These are phyloP conservation scores for Melanargia galathea DNA, from an alignment of 2,888 invertebrate species.

Conservation along the genomic window DNA sequence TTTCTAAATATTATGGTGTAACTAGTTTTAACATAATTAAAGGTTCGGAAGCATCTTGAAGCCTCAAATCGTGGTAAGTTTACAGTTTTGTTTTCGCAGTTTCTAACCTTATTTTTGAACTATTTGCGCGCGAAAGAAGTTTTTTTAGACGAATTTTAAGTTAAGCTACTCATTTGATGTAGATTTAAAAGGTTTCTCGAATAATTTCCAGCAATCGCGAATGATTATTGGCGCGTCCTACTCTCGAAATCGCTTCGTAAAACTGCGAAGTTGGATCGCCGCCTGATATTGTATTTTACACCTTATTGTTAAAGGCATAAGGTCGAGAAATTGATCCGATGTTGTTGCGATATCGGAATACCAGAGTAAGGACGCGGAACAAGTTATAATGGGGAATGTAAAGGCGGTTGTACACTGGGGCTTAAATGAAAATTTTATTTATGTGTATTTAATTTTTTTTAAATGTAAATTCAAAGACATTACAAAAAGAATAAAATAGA, in stretches of 20 bases:
- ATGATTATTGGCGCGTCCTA: slow-evolving; percentile 59
- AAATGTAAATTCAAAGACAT: neutral
- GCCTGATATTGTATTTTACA: slow-evolving; percentile 49
- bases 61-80: slow-evolving; percentile 29
- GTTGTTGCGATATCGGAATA: slow-evolving; percentile 43
- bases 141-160: slow-evolving; percentile 56
- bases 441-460: neutral
- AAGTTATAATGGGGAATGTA: slow-evolving; percentile 48
- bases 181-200: neutral
- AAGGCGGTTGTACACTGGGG: slow-evolving; percentile 8
- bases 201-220: slow-evolving; percentile 48
- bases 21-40: neutral
- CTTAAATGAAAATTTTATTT: slow-evolving; percentile 4
- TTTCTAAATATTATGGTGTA: neutral
- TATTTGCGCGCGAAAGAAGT: slow-evolving; percentile 45
- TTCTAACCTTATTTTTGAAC: slow-evolving; percentile 49
- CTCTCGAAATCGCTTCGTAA: slow-evolving; percentile 60
- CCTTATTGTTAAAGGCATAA: slow-evolving; percentile 50
- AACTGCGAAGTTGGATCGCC: slow-evolving; percentile 44
- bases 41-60: neutral
- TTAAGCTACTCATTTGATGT: neutral
- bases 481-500: neutral
- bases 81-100: slow-evolving; percentile 26
- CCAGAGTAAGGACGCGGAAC: slow-evolving; percentile 64
- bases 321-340: slow-evolving; percentile 48